Conservation (phyloP, 37 sponge, comb jelly and placozoan species). For the Haliclona indistincta region DNA sequence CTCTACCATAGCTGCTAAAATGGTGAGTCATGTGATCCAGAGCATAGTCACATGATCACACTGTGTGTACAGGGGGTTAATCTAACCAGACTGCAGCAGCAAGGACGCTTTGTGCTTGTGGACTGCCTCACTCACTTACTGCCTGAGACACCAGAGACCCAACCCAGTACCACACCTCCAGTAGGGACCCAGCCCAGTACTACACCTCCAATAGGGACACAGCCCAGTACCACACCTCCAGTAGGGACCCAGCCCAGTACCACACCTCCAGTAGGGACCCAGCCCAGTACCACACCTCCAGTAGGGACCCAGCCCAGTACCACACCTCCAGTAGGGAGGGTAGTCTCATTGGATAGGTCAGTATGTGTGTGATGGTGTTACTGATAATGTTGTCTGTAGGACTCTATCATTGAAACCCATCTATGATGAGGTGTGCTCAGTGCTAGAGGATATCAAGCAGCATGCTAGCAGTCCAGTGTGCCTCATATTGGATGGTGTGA, state of each 20-base stretch:
- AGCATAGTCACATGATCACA: background rate
- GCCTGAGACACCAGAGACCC: slow-evolving; percentile 1
- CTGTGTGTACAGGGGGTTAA: slow-evolving; percentile 43
- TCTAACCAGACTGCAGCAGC: slow-evolving; percentile 12
- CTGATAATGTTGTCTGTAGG: too few species aligned
- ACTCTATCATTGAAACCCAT: too few species aligned
- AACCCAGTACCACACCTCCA: background rate
- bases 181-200: background rate
- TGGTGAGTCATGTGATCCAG: slow-evolving; percentile 13
- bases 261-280: too few species aligned
- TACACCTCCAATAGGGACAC: background rate
- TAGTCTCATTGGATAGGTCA: too few species aligned
- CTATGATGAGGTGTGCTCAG: background rate
- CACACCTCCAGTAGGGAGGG: too few species aligned
- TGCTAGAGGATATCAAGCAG: background rate
- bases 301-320: too few species aligned
- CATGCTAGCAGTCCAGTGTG: slow-evolving; percentile 31
- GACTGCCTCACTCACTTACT: slow-evolving; percentile 58
- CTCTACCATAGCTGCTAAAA: slow-evolving; percentile 41
- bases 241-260: too few species aligned
- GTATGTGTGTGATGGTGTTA: too few species aligned
- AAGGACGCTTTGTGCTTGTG: slow-evolving; percentile 52
- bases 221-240: too few species aligned
- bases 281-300: too few species aligned
- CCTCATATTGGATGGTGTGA: slow-evolving; percentile 69